Evolutionary conservation across 2,797 vertebrate species (phyloP), one percentile per base, ranked within the genome.

Genomic region (Orientallactaga sibirica): DNA sequence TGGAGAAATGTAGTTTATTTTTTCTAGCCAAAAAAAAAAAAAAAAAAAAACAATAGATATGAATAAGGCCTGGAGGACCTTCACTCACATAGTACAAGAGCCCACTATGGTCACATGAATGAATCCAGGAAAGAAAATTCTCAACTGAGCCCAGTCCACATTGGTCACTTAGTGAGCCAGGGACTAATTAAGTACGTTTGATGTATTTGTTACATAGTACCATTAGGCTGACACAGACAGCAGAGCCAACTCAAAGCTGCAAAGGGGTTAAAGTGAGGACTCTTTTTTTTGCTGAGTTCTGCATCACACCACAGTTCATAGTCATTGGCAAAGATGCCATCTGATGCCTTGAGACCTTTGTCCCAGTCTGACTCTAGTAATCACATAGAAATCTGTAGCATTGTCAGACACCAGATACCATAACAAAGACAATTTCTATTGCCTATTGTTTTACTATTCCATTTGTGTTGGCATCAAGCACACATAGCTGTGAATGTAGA

Each of bases 151-250:
- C 66, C 33, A 67, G 33, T 78, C 48, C 43, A 84, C 16, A 70
- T 24, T 27, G 64, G 83, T 88, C 43, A 91, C 9, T 58, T 67
- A 33, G 14, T 84, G 61, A 86, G 41, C 90, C 75, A 92, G 41
- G 4, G 84, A 58, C 80, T 80, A 74, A 90, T 64, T 86, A 77
- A 68, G 43, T 48, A 78, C 55, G 6, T 66, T 70, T 86, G 52
- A 80, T 68, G 25, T 86, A 29, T 71, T 86, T 80, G 20, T 94
- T 97, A 87, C 74, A 75, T 61, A 81, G 80, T 55, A n/a, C 48
- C 41, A 67, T 73, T 81, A 86, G 86, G 93, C 92, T 86, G 64
- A 94, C 77, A 78, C 37, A 88, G 82, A 91, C 18, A 12, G 77
- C 5, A 87, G 2, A 79, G 55, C 8, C 66, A 74, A 48, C 37